A percentile compares a stretch with the other conserved stretches of the same genome.
These are phyloP conservation scores for Blera fallax DNA, from an alignment of 2,888 invertebrate genomes.

Conservation along the genomic window DNA sequence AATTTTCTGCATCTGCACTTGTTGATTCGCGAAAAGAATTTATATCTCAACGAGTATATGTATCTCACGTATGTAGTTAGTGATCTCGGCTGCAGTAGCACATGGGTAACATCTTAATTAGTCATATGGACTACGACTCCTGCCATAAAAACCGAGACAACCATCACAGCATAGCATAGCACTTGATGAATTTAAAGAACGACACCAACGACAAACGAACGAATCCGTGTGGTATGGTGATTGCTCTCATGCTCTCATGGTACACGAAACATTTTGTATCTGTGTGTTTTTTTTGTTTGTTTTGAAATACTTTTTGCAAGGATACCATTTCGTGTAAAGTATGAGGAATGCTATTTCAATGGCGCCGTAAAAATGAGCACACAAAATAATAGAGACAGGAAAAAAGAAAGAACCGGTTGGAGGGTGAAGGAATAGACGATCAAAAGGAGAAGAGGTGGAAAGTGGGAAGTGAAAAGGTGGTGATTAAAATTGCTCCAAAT, in stretches of 20 bases:
- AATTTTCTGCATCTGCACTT: conserved; percentile 33
- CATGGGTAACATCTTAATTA: conserved; percentile 54
- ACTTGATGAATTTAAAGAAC: conserved; percentile 31
- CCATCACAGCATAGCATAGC: conserved; percentile 13
- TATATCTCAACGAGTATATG: background rate
- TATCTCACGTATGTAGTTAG: background rate
- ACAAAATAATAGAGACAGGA: conserved; percentile 2
- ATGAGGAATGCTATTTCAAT: conserved; percentile 35
- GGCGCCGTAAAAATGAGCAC: conserved; percentile 49
- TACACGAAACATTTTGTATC: conserved; percentile 29
- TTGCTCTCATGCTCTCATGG: conserved; percentile 28
- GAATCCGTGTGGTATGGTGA: conserved; percentile 16
- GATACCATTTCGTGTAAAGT: conserved; percentile 18
- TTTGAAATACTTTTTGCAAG: conserved; percentile 27
- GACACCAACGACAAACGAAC: conserved; percentile 7
- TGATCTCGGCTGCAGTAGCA: background rate
- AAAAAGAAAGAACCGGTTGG: background rate
- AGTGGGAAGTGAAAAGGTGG: conserved; percentile 22
- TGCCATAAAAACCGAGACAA: background rate
- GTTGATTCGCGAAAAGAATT: conserved; percentile 42
- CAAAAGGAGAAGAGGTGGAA: background rate
- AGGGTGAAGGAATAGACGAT: background rate
- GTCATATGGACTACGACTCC: conserved; percentile 27
- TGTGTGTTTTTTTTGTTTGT: conserved; percentile 1
- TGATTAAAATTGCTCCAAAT: conserved; percentile 24